These are phyloP conservation scores for Leptinotarsa texana DNA, from an alignment of 1,140 invertebrate species.

Conservation along the genomic window DNA sequence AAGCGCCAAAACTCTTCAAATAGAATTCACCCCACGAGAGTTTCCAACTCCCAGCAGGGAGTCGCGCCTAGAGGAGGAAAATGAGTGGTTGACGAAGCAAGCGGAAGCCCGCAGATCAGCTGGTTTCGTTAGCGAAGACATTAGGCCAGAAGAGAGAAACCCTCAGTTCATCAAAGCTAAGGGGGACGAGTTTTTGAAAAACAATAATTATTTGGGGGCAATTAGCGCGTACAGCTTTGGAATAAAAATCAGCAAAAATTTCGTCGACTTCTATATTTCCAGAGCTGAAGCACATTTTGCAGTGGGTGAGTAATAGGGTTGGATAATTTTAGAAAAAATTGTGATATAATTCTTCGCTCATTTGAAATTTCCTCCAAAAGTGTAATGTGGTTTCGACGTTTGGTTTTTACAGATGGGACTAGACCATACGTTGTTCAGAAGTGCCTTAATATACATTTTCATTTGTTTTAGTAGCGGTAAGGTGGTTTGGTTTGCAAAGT, in stretches of 20 bases:
- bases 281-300: constrained; percentile 77
- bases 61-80: constrained; percentile 72
- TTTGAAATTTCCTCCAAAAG: too few species aligned
- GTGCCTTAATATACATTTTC: too few species aligned
- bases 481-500: too few species aligned
- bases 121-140: constrained; percentile 75
- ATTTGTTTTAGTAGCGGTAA: too few species aligned
- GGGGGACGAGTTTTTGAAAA: constrained; percentile 77
- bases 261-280: constrained; percentile 74
- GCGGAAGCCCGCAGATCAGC: constrained; percentile 70
- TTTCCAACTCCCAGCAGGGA: constrained; percentile 85
- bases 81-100: constrained; percentile 82
- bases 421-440: too few species aligned
- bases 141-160: constrained; percentile 80
- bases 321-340: not conserved
- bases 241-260: constrained; percentile 73
- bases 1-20: constrained; percentile 62
- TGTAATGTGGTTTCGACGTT: too few species aligned
- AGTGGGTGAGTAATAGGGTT: constrained; percentile 61
- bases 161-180: constrained; percentile 81
- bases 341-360: not conserved
- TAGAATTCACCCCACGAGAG: constrained; percentile 74
- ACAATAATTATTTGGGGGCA: constrained; percentile 76
- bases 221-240: constrained; percentile 81
- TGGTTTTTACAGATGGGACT: too few species aligned